These are phyloP conservation scores for Sarcophaga peregrina DNA, from an alignment of 1,140 invertebrate genomes.

Conservation along the genomic window DNA sequence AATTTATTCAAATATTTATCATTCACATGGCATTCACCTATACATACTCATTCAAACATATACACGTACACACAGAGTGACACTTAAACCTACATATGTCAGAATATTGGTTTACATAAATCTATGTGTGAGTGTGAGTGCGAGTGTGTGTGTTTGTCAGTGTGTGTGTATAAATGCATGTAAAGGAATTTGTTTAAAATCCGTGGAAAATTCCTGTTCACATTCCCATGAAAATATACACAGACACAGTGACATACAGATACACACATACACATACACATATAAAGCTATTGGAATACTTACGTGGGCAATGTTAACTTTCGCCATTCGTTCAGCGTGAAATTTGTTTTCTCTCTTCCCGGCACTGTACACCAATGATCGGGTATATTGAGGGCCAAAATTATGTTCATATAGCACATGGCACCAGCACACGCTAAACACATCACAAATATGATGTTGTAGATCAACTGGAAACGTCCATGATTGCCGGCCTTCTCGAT, in stretches of 20 bases:
- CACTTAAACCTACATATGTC: background rate
- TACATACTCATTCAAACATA: background rate
- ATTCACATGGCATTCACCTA: constrained; percentile 26
- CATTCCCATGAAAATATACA: background rate
- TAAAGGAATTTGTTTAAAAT: background rate
- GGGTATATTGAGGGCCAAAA: constrained; percentile 69
- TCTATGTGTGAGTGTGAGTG: background rate
- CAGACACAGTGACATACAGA: background rate
- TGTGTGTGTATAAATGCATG: background rate
- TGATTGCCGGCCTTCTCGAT: constrained; percentile 68
- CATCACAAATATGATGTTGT: constrained; percentile 67
- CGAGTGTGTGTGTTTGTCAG: no score
- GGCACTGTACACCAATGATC: constrained; percentile 71
- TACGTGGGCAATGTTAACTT: constrained; percentile 68
- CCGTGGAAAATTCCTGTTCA: background rate
- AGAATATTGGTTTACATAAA: background rate
- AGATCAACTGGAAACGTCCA: constrained; percentile 69
- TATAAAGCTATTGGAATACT: constrained; percentile 48
- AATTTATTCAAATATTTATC: constrained; percentile 38
- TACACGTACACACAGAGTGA: background rate
- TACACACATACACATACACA: background rate
- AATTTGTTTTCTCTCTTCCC: constrained; percentile 67
- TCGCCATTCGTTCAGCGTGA: constrained; percentile 68
- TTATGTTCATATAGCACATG: constrained; percentile 68
- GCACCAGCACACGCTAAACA: constrained; percentile 62